Conservation (phyloP, 2,797 vertebrate species). For the Peromyscus attwateri region DNA sequence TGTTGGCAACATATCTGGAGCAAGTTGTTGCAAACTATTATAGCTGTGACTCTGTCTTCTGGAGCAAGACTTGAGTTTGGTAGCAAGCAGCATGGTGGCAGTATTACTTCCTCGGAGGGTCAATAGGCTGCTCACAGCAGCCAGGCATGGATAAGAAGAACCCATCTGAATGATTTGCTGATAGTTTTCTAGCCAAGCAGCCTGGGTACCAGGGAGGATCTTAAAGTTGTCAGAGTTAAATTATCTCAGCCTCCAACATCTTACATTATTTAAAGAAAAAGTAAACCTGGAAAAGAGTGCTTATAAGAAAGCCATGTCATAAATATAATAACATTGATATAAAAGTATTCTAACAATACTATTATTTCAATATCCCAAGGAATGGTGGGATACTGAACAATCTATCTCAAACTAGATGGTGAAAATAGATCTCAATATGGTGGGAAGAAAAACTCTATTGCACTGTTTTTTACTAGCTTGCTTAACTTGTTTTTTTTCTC, state of each 20-base stretch:
- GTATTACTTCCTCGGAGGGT: neutral
- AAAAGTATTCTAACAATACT: neutral
- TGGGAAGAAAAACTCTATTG: neutral
- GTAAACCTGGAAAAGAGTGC: neutral
- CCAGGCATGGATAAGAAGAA: neutral
- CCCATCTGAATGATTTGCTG: neutral
- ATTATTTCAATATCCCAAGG: neutral
- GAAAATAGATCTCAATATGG: neutral
- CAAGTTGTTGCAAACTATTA: neutral
- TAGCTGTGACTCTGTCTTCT: neutral
- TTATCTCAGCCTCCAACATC: neutral
- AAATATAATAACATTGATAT: neutral
- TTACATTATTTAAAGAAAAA: slow-evolving; percentile 12
- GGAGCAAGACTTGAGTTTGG: neutral
- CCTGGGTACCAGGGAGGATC: neutral
- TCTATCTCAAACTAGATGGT: neutral
- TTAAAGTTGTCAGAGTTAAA: neutral
- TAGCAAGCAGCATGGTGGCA: neutral
- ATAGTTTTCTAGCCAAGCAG: neutral
- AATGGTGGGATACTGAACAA: neutral
- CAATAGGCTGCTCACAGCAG: neutral
- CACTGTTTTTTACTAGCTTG: slow-evolving; percentile 46
- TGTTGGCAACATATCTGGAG: neutral
- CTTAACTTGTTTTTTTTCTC: neutral
- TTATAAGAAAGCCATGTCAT: neutral